These are phyloP conservation scores for Dromiciops gliroides DNA, from an alignment of 2,113 vertebrate species.

Conservation along the genomic window DNA sequence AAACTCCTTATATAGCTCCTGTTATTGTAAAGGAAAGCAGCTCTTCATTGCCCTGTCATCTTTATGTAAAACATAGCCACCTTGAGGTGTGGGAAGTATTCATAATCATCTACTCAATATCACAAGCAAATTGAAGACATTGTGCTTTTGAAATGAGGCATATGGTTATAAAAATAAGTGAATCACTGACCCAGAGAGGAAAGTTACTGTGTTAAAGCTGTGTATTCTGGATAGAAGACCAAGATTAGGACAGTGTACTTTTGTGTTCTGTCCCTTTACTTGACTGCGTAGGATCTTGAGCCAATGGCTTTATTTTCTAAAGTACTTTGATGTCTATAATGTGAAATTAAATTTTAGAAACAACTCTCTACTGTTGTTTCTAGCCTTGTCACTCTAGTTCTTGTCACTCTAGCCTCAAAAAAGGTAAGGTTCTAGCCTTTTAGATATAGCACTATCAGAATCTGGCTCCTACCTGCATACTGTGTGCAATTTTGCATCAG, in stretches of 20 bases:
- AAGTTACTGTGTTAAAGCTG: background rate
- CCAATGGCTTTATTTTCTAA: slow-evolving; percentile 3
- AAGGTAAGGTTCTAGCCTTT: slow-evolving; percentile 5
- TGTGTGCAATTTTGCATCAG: background rate
- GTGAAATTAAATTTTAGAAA: slow-evolving; percentile 32
- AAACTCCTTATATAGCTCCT: slow-evolving; percentile 16
- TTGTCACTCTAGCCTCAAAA: slow-evolving; percentile 20
- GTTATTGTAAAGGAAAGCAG: background rate
- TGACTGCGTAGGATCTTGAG: slow-evolving; percentile 1
- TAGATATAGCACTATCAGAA: background rate
- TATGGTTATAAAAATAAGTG: slow-evolving; percentile 9
- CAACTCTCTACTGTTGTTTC: background rate
- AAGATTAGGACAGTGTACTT: background rate
- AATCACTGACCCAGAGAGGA: background rate
- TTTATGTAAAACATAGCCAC: background rate
- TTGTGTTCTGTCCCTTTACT: background rate
- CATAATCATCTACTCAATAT: slow-evolving; percentile 9
- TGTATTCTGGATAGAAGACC: background rate
- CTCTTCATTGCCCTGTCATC: background rate
- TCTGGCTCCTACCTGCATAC: background rate
- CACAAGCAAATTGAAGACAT: slow-evolving; percentile 13
- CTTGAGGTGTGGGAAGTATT: background rate
- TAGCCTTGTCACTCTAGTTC: slow-evolving; percentile 22
- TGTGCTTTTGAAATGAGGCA: slow-evolving; percentile 9
- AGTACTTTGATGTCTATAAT: background rate